Evolutionary conservation across 2,888 invertebrate species (phyloP).

Genomic region (Physocephala rufipes): DNA sequence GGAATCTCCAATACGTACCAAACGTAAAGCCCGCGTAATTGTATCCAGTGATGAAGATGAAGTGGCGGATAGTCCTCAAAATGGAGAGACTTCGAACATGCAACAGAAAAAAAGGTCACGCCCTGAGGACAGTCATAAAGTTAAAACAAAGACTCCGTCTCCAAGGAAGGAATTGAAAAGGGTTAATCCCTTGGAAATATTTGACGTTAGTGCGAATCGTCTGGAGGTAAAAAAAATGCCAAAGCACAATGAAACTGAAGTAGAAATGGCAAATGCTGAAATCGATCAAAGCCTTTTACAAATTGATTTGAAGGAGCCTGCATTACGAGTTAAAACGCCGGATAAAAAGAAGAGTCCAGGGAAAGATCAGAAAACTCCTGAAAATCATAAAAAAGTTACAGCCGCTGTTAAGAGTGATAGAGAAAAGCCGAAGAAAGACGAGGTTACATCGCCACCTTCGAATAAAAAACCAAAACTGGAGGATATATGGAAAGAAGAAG

Average conservation of each 20-base stretch:
- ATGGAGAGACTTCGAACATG: constrained; percentile 38
- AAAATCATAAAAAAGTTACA: constrained; percentile 2
- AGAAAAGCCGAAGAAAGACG: not conserved
- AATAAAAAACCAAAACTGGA: constrained; percentile 28
- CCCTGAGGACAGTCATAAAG: constrained; percentile 63
- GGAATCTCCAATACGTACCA: constrained; percentile 47
- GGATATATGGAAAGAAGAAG: constrained; percentile 19
- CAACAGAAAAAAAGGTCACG: constrained; percentile 54
- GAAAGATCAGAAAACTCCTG: not conserved
- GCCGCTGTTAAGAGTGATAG: not conserved
- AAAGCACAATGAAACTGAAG: constrained; percentile 54
- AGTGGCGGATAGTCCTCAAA: constrained; percentile 68
- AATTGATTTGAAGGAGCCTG: constrained; percentile 51
- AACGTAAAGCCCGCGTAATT: constrained; percentile 63
- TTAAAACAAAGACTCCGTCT: constrained; percentile 49
- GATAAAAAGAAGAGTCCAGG: constrained; percentile 8
- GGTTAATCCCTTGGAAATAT: constrained; percentile 68
- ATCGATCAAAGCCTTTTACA: constrained; percentile 68
- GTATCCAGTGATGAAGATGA: constrained; percentile 70
- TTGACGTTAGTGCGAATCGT: constrained; percentile 72
- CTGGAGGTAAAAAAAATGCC: constrained; percentile 66
- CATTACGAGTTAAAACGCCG: not conserved
- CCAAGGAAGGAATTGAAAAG: constrained; percentile 60
- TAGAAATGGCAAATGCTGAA: constrained; percentile 68
- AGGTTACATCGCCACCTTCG: not conserved